Evolutionary conservation across 2,888 invertebrate genomes (phyloP), one percentile per base, ranked within the genome.

Genomic region (Pollenia griseotomentosa): DNA sequence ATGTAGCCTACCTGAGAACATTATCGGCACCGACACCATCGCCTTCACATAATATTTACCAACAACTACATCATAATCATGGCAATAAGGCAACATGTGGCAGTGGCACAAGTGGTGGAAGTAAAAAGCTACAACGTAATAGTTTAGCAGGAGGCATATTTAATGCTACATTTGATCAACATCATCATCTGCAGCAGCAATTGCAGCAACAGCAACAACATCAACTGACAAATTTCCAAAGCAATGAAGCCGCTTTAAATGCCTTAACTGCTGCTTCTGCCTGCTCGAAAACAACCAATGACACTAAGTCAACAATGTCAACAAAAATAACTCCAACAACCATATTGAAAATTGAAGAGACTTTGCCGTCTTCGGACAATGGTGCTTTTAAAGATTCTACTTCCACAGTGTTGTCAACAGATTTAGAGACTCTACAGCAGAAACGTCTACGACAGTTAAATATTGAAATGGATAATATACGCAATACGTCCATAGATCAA

Each of bases 271-370:
- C 75, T 48, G 66, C 57, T 68, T 40, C 75, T 48, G 66, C 57
- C 71, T 40, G 79, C 70, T 83, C 74, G 79, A 79, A 74, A 75
- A 48, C 71, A 66, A 55, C 68, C 61, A 84, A 57, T 83, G 87
- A 87, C 85, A 85, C 82, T 19, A 85, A 83, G 80, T 80, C 82
- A 68, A 81, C 83, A 23, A 85, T 85, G 82, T 78, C 88, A 87
- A 70, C 85, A 40, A 55, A 82, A 78, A 78, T 74, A 74, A 71
- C 84, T 55, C 86, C 88, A 78, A 89, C 88, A 88, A 91, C 89
- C 88, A 89, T 91, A 90, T 89, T 93, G 89, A 93, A 93, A 91
- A 92, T 92, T 90, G 93, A 93, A 88, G 93, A 93, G 89, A 89
- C 90, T 70, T 71, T 79, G 59, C 68, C 66, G 55, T 75, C 46